Evolutionary conservation across 2,797 vertebrate genomes (phyloP), one percentile per base, ranked within the genome.

Genomic region (Aratinga solstitialis): DNA sequence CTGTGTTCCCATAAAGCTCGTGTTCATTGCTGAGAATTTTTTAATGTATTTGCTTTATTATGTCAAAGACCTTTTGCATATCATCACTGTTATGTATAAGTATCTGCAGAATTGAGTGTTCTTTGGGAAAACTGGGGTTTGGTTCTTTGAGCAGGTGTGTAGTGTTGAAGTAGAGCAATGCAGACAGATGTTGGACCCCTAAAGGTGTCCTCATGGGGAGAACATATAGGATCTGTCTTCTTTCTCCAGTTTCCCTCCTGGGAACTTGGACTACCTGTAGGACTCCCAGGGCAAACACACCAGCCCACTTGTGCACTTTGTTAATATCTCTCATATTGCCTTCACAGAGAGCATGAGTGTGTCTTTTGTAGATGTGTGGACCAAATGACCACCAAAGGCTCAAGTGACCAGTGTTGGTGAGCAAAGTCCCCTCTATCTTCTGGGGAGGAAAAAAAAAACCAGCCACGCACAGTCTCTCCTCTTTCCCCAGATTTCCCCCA

Each of bases 401-500:
- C 0, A 1, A 61, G 29, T 65, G 29, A 24, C 29, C 27, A 36
- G 5, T 32, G 38, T 13, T 43, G 27, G 36, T 53, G n/a, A 54
- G 10, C 11, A 50, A 85, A 68, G 3, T 9, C 11, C 16, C 6
- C 7, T 73, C 45, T 54, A 48, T 62, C 40, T 84, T 61, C 53
- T 38, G 21, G 13, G 20, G 7, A 16, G 14, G 18, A 78, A 42
- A 73, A 42, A 73, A 58, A 10, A 1, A 2, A 3, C 4, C 29
- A 59, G 30, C 9, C 4, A 51, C 7, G 32, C 12, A 24, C 16
- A 36, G 2, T 59, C 26, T 66, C 18, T 27, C 9, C 22, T 18
- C 16, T 30, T 8, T 12, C 9, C 7, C 2, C 1, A 2, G 10
- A 19, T 38, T 20, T 7, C 5, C 3, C 0, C 23, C 19, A 9